These are phyloP conservation scores for Quadroppia sp. DNA, from an alignment of 2,888 invertebrate genomes.

Conservation along the genomic window DNA sequence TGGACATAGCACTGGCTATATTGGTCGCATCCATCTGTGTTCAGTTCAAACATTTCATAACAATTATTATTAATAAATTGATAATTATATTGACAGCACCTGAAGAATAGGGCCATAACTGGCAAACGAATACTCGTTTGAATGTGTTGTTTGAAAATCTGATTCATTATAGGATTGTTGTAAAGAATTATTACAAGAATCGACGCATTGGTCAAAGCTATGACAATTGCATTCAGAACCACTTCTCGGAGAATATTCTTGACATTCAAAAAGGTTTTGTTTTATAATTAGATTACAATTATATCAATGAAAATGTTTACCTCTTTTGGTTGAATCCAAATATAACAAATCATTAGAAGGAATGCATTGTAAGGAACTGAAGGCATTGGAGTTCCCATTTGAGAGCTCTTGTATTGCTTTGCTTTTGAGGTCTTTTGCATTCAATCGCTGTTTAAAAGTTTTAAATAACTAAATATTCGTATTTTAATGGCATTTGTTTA, in stretches of 20 bases:
- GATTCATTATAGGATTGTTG: conserved; percentile 29
- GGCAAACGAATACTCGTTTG: background rate
- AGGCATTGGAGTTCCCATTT: background rate
- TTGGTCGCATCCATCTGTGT: conserved; percentile 34
- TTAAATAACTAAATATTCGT: background rate
- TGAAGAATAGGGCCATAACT: conserved; percentile 22
- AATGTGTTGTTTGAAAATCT: conserved; percentile 2
- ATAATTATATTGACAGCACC: background rate
- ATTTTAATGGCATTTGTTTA: background rate
- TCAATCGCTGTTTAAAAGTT: background rate
- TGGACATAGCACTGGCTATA: conserved; percentile 35
- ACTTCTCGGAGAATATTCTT: background rate
- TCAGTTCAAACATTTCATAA: background rate
- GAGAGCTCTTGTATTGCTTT: conserved; percentile 5
- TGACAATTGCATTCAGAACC: conserved; percentile 22
- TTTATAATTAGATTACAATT: background rate
- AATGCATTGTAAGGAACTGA: background rate
- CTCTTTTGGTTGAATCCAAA: conserved; percentile 8
- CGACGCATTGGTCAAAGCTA: conserved; percentile 8
- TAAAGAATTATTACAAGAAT: background rate
- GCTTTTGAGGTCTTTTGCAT: conserved; percentile 5
- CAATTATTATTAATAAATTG: background rate
- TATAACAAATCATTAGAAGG: conserved; percentile 1
- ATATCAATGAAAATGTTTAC: background rate
- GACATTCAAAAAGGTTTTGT: background rate